Evolutionary conservation across 2,797 vertebrate species (phyloP), one percentile per base, ranked within the genome.

Genomic region (Helarctos malayanus): DNA sequence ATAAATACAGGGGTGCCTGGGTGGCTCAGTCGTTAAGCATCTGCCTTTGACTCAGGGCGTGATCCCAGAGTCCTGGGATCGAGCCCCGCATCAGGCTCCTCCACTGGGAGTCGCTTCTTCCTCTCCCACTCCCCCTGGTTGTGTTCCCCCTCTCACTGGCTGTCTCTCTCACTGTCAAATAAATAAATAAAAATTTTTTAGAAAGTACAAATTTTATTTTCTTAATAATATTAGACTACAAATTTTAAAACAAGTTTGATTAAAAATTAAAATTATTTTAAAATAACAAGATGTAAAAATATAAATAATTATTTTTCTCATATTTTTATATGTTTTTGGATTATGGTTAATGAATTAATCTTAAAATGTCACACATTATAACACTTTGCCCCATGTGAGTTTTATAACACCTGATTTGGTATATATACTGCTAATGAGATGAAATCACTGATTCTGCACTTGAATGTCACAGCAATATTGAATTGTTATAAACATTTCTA

Each of bases 251-350:
- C 18, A 87, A 5, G 4, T 5, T 79, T 85, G 10, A 79, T 90
- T 89, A 47, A 57, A 90, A 87, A 78, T 69, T 88, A 61, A 75
- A 86, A 41, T 63, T 80, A 78, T 68, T 73, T 63, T 27, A 41
- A 69, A 80, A 76, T 47, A 49, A 35, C 21, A 41, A 81, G 25
- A 11, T 35, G 38, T 75, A 68, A 59, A 81, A 59, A 35, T 68
- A 35, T 59, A 47, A 80, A 65, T 25, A 19, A 49, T 63, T 38
- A 38, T 63, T 57, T 93, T 80, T 32, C 14, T 88, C 11, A 23
- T 68, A 47, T 52, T 35, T 85, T 35, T 7, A 65, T 35, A 29
- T 57, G 9, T 7, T 86, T 87, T 75, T 57, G 29, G 45, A 7
- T 91, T 65, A 23, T 35, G 25, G 45, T 38, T 54, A 54, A n/a